Evolutionary conservation across 92 coral and sea anemone species (phyloP), one percentile per base, ranked within the genome.

Genomic region (Porites cylindrica): DNA sequence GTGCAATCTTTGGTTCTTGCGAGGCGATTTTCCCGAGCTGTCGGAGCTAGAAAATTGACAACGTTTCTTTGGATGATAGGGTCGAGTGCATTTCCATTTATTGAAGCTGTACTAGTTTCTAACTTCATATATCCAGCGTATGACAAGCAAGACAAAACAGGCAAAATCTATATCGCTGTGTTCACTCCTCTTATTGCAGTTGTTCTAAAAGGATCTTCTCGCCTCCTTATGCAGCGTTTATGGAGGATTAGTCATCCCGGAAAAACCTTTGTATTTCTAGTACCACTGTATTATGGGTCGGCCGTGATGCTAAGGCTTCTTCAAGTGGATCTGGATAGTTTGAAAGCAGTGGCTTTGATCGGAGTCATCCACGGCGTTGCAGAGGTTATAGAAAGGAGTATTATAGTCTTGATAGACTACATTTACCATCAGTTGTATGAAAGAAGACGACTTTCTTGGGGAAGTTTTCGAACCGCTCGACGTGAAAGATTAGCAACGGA

Each of bases 321-420:
- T 10, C 77, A 72, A 72, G 77, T 72, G 21, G 77, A 72, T 50
- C 1, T 72, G 2, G 7, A 72, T 17, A 16, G 24, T 29, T 8
- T 50, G 58, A 67, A 77, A 1, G 11, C 21, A 47, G 24, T 72
- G 43, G 77, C 59, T 72, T 11, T 50, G 77, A 72, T 72, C 29
- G 77, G 77, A 72, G 21, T 72, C 23, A 72, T 72, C 8, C 80
- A 76, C 5, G 80, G 80, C 43, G 20, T 76, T 20, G 80, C 66
- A 14, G 80, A 76, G 66, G 80, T 38, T 38, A 38, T 38, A 38
- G 47, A 38, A 4, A 38, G 47, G 0, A 38, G 81, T 17, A 14
- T n/a, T 1, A 24, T 77, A 18, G 81, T 63, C 24, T 9, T 77
- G 81, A 16, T 26, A 13, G 81, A 77, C 11, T 63, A 77, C 69